These are phyloP conservation scores for Drosophila anceps DNA, from an alignment of 2,888 invertebrate species.

Conservation along the genomic window DNA sequence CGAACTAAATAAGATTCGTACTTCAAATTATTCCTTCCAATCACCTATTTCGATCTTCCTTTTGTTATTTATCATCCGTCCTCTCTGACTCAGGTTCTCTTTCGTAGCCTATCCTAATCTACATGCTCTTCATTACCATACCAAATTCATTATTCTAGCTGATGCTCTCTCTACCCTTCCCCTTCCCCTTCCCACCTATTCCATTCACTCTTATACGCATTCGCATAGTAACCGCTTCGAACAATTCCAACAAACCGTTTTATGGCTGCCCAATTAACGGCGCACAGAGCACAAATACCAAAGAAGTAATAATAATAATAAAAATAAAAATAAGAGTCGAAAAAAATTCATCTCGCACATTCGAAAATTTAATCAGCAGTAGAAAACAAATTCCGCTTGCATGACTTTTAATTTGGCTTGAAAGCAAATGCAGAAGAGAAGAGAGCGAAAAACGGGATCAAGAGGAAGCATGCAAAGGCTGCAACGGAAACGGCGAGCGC, in stretches of 20 bases:
- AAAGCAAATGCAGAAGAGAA: conserved; percentile 46
- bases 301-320: conserved; percentile 6
- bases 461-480: conserved; percentile 23
- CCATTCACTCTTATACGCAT: background rate
- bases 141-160: conserved; percentile 28
- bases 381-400: conserved; percentile 63
- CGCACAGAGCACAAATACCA: conserved; percentile 25
- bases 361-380: conserved; percentile 54
- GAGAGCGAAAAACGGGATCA: conserved; percentile 21
- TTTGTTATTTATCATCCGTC: conserved; percentile 10
- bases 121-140: conserved; percentile 26
- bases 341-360: conserved; percentile 33
- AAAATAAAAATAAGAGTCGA: background rate
- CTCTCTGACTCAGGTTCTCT: background rate
- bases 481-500: conserved; percentile 55
- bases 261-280: conserved; percentile 51
- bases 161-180: background rate
- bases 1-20: background rate
- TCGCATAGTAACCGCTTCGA: conserved; percentile 6
- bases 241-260: conserved; percentile 34
- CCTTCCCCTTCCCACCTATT: background rate
- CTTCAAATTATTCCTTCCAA: conserved; percentile 1
- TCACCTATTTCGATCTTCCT: background rate
- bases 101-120: conserved; percentile 2
- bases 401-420: conserved; percentile 72